Evolutionary conservation across 2,113 vertebrate species (phyloP).

Genomic region (Copsychus sechellarum): DNA sequence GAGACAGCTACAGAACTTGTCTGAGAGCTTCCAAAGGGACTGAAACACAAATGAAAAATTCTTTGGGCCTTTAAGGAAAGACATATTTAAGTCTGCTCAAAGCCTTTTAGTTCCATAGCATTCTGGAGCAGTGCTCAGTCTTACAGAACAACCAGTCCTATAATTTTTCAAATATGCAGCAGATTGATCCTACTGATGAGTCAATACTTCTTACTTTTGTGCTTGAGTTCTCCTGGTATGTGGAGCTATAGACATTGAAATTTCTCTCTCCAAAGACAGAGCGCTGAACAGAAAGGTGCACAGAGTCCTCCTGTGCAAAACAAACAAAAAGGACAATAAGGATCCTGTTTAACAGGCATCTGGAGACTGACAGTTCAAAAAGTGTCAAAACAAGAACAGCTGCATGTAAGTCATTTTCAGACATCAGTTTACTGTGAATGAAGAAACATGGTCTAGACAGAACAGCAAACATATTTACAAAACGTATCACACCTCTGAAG

Average conservation of each 20-base stretch:
- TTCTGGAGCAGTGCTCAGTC: not conserved
- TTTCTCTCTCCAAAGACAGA: conserved; percentile 95
- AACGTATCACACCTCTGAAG: conserved; percentile 20
- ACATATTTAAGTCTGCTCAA: not conserved
- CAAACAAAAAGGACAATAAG: conserved; percentile 68
- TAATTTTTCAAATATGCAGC: not conserved
- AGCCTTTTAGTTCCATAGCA: not conserved
- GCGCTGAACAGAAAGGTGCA: conserved; percentile 77
- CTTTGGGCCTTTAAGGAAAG: not conserved
- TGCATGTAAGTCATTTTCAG: conserved; percentile 51
- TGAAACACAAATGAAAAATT: not conserved
- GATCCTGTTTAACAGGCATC: conserved; percentile 57
- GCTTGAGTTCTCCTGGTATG: conserved; percentile 70
- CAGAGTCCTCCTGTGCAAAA: conserved; percentile 80
- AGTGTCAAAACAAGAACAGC: conserved; percentile 66
- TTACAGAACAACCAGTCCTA: conserved; percentile 1
- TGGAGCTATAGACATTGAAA: conserved; percentile 85
- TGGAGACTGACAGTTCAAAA: conserved; percentile 48
- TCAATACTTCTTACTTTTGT: conserved; percentile 78
- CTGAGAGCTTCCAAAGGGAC: not conserved
- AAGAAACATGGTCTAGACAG: conserved; percentile 66
- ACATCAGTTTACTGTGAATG: conserved; percentile 44
- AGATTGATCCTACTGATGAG: not conserved
- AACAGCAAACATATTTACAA: conserved; percentile 50
- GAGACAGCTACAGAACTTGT: not conserved